Evolutionary conservation across 2,113 vertebrate species (phyloP).

Genomic region (Cinclus cinclus): DNA sequence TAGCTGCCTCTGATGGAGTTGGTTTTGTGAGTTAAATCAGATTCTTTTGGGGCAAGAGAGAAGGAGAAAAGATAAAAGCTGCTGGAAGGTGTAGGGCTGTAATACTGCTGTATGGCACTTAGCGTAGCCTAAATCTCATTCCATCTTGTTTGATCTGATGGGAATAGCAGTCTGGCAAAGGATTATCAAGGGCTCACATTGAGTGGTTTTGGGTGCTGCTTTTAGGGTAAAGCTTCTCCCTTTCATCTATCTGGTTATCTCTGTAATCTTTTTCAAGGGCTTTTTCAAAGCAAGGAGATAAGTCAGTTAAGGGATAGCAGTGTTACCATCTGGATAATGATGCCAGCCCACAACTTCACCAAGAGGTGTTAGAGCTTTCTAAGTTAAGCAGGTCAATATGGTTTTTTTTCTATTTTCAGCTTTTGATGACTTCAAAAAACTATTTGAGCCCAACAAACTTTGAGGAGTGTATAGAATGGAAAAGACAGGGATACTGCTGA

Average conservation of each 20-base stretch:
- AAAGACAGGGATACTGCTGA: not conserved
- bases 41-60: not conserved
- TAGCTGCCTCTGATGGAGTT: not conserved
- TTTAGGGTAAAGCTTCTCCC: slow-evolving; percentile 6
- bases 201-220: slow-evolving; percentile 6
- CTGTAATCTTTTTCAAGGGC: slow-evolving; percentile 21
- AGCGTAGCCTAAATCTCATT: not conserved
- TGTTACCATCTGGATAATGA: slow-evolving; percentile 43
- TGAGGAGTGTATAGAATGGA: not conserved
- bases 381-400: slow-evolving; percentile 48
- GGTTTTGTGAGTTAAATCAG: not conserved
- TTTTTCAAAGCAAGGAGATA: slow-evolving; percentile 35
- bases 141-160: slow-evolving; percentile 19
- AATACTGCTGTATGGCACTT: not conserved
- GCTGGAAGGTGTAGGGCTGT: not conserved
- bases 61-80: not conserved
- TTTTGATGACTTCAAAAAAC: slow-evolving; percentile 8
- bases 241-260: slow-evolving; percentile 44
- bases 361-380: slow-evolving; percentile 10
- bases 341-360: slow-evolving; percentile 32
- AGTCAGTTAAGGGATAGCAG: not conserved
- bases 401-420: not conserved
- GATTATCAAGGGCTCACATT: not conserved
- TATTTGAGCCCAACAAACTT: not conserved
- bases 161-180: not conserved